A percentile compares a stretch with the other conserved stretches of the same genome.
phyloP scores from a whole-genome alignment of 2,113 vertebrate genomes.

The Solea senegalensis region DNA sequence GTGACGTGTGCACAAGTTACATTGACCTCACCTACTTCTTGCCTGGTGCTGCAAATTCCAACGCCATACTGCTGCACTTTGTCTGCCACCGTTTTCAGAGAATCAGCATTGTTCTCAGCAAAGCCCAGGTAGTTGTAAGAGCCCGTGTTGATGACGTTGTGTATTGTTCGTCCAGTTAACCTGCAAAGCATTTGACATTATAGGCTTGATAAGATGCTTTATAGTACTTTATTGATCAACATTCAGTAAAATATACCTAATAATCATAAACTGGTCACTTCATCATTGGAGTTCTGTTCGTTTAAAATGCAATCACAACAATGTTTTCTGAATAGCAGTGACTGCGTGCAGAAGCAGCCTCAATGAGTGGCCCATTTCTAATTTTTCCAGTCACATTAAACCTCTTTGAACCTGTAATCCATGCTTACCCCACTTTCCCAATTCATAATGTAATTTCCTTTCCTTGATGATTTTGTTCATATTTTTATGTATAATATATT shows the following conservation, averaged over 20 bases:
- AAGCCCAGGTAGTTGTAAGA: constrained; percentile 97
- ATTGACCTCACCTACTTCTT: constrained; percentile 88
- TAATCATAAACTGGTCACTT: constrained; percentile 20
- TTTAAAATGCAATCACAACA: constrained; percentile 10
- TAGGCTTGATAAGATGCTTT: constrained; percentile 16
- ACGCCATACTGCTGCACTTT: constrained; percentile 81
- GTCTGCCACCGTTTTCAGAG: constrained; percentile 85
- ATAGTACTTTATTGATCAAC: constrained; percentile 20
- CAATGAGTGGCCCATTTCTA: no score
- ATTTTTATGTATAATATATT: constrained; percentile 39
- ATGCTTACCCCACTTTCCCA: constrained; percentile 22
- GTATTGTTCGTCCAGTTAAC: constrained; percentile 87
- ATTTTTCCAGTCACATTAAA: no score
- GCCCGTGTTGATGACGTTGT: constrained; percentile 93
- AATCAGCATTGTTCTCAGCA: constrained; percentile 85
- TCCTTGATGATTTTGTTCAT: constrained; percentile 34
- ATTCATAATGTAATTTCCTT: constrained; percentile 34
- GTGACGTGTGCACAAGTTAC: neutral
- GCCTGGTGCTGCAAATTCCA: constrained; percentile 88
- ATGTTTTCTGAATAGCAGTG: constrained; percentile 12
- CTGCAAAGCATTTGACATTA: constrained; percentile 64
- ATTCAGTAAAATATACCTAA: constrained; percentile 43
- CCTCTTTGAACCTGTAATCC: constrained; percentile 11
- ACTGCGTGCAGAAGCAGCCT: neutral
- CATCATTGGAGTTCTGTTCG: constrained; percentile 12